Evolutionary conservation across 2,797 vertebrate species (phyloP).

Genomic region (Phalloptychus januarius): DNA sequence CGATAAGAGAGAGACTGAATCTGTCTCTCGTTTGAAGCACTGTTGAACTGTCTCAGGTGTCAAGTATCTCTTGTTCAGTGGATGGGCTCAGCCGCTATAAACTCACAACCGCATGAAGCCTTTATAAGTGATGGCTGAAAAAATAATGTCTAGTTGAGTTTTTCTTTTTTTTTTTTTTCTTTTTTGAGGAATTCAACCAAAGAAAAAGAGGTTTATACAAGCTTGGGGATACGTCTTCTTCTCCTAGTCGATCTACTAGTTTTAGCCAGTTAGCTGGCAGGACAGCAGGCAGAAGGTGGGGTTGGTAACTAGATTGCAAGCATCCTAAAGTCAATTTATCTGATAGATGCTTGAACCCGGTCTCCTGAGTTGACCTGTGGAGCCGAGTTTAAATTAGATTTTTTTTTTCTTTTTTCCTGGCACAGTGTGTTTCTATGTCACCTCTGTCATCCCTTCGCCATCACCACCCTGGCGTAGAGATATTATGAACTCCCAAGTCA

Average conservation of each 20-base stretch:
- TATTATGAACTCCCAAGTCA: constrained; percentile 54
- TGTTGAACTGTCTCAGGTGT: constrained; percentile 10
- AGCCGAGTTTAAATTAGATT: constrained; percentile 74
- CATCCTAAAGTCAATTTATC: constrained; percentile 71
- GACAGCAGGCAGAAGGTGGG: constrained; percentile 51
- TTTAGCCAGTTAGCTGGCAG: constrained; percentile 55
- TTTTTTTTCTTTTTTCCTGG: background rate
- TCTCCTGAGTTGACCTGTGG: constrained; percentile 64
- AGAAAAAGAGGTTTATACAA: background rate
- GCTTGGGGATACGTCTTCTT: background rate
- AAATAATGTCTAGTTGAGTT: background rate
- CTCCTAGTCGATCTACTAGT: constrained; percentile 25
- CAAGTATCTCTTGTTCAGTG: background rate
- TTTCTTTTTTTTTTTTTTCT: background rate
- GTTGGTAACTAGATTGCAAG: constrained; percentile 67
- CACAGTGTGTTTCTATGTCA: constrained; percentile 54
- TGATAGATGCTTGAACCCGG: constrained; percentile 72
- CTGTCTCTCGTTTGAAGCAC: constrained; percentile 1
- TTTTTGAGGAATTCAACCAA: background rate
- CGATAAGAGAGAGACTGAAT: constrained; percentile 5
- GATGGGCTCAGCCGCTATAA: background rate
- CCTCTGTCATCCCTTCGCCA: constrained; percentile 48
- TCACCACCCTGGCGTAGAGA: constrained; percentile 46
- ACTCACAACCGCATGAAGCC: background rate
- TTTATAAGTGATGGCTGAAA: background rate